Conservation (phyloP, 2,888 invertebrate genomes). For the Zaprionus obscuricornis region DNA sequence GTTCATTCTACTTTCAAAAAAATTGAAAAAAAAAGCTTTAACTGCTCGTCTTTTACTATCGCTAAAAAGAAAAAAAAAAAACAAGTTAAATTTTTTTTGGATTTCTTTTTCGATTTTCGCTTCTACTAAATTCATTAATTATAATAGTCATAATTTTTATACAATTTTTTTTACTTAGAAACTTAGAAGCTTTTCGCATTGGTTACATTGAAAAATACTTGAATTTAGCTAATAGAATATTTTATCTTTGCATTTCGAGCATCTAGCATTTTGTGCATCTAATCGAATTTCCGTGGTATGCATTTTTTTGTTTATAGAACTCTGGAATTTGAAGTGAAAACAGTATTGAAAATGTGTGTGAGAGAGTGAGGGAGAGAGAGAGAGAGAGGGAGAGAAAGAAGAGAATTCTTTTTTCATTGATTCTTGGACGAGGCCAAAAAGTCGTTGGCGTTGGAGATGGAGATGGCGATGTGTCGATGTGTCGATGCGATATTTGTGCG, state of each 20-base stretch:
- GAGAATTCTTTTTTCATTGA: constrained; percentile 7
- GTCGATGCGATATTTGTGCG: too few relatives aligned
- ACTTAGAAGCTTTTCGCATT: neutral
- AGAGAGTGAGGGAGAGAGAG: neutral
- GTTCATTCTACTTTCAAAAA: constrained; percentile 51
- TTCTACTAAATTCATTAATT: neutral
- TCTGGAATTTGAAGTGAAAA: constrained; percentile 10
- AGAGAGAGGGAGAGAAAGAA: neutral
- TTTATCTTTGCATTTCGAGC: neutral
- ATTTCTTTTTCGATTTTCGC: too few relatives aligned
- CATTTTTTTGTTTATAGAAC: constrained; percentile 30
- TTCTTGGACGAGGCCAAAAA: too few relatives aligned
- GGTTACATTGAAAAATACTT: too few relatives aligned
- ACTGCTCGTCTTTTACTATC: too few relatives aligned
- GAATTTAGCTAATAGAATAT: too few relatives aligned
- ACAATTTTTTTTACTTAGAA: neutral
- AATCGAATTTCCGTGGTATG: constrained; percentile 9
- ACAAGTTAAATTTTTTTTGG: too few relatives aligned
- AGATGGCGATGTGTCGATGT: constrained; percentile 27
- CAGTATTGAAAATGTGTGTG: too few relatives aligned
- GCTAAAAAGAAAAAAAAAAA: too few relatives aligned
- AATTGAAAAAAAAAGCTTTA: too few relatives aligned
- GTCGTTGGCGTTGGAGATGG: too few relatives aligned
- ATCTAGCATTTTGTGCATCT: neutral
- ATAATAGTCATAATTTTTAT: neutral